Evolutionary conservation across 2,888 invertebrate genomes (phyloP), one percentile per base, ranked within the genome.

Genomic region (Tipula helvola): DNA sequence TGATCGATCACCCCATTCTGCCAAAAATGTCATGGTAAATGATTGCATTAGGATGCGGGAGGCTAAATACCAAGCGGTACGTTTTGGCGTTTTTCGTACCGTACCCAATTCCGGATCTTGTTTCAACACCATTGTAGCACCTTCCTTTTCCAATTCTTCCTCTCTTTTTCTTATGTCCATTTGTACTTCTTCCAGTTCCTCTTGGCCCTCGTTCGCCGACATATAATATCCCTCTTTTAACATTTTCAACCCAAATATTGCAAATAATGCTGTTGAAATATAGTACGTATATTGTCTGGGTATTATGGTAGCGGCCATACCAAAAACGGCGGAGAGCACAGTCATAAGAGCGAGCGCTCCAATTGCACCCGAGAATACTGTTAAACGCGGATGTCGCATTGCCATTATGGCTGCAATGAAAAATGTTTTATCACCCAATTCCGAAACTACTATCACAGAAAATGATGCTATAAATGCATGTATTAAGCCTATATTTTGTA

Each of bases 341-440:
- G 98, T 99, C 99, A 99, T 99, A 88, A 97, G 93, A 36, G 96
- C 95, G 87, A 99, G 93, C 0, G 99, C 99, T 16, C 95, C 94
- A 89, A 99, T 97, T 3, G 99, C 99, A 86, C 99, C 99, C 85
- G 94, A 92, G 91, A 99, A 98, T 36, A 99, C 98, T 86, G 97
- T 96, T 28, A 97, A 90, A 88, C 99, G 93, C 16, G 99, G 96
- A 92, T 99, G 98, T 90, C 97, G 95, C 99, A 99, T 99, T 1
- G 99, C 98, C 99, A 99, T 98, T 88, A 99, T 99, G 88, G 99
- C 99, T 42, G 99, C 99, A 89, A 99, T 99, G 92, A 99, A 99
- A 93, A 99, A 99, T 10, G 99, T 99, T 92, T 99, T 99, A 92
- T 99, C 99, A 12, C 99, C 99, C 87, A 99, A 93, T 92, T 99